These are phyloP conservation scores for Seriola aureovittata DNA, from an alignment of 2,113 vertebrate genomes.

Conservation along the genomic window DNA sequence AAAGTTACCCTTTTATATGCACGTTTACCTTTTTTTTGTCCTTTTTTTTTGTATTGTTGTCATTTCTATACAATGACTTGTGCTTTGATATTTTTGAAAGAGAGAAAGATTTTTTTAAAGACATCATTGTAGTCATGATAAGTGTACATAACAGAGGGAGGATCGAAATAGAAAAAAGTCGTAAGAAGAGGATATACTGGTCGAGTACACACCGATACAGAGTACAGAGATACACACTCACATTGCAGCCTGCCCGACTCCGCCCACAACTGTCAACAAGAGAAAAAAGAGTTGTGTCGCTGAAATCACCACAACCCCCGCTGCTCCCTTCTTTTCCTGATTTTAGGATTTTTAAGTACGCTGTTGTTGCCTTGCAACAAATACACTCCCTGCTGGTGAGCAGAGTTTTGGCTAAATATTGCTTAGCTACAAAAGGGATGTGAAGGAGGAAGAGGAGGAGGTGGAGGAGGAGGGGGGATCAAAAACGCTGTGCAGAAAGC, in stretches of 20 bases:
- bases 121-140: conserved; percentile 77
- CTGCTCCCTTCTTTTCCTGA: conserved; percentile 57
- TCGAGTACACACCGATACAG: conserved; percentile 82
- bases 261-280: conserved; percentile 66
- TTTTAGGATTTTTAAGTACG: conserved; percentile 50
- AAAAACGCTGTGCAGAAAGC: conserved; percentile 41
- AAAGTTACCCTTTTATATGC: conserved; percentile 81
- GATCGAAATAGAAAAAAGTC: conserved; percentile 72
- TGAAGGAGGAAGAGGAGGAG: conserved; percentile 13
- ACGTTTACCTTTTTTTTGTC: conserved; percentile 71
- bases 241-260: conserved; percentile 78
- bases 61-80: conserved; percentile 84
- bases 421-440: conserved; percentile 63
- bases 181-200: conserved; percentile 81
- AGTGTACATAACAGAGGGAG: conserved; percentile 71
- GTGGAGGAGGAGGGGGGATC: background rate
- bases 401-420: conserved; percentile 76
- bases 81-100: conserved; percentile 84
- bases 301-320: conserved; percentile 23
- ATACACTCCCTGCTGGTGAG: conserved; percentile 63
- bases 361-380: conserved; percentile 74
- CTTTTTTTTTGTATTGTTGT: conserved; percentile 64
- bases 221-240: conserved; percentile 78
- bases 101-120: conserved; percentile 76
- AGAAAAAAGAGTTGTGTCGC: conserved; percentile 53